These are phyloP conservation scores for Patiria miniata DNA, from an alignment of 35 echinoderm and acorn worm species.

Conservation along the genomic window DNA sequence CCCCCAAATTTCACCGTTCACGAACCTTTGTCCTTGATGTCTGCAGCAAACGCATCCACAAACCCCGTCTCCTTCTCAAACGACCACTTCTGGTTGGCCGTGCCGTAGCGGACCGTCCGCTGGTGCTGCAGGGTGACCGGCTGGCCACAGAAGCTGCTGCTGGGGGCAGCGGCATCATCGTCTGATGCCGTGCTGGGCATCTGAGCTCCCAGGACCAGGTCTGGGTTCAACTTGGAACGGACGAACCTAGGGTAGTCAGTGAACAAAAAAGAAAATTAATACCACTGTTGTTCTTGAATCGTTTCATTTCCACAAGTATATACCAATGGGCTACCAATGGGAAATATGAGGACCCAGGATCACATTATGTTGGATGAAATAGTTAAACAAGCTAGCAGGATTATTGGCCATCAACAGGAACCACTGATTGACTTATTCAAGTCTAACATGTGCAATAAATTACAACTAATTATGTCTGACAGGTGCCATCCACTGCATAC, in stretches of 20 bases:
- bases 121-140: constrained; percentile 60
- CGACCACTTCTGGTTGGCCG: constrained; percentile 95
- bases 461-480: too few species aligned
- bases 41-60: constrained; percentile 79
- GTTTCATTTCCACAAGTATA: too few species aligned
- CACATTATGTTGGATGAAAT: too few species aligned
- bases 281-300: too few species aligned
- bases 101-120: constrained; percentile 60
- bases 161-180: constrained; percentile 44
- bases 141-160: constrained; percentile 52
- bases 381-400: too few species aligned
- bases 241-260: constrained; percentile 50
- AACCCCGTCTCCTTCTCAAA: constrained; percentile 88
- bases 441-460: too few species aligned
- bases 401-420: too few species aligned
- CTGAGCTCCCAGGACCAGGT: constrained; percentile 72
- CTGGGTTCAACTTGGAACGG: constrained; percentile 73
- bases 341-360: too few species aligned
- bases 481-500: too few species aligned
- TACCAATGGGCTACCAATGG: too few species aligned
- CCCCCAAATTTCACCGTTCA: not conserved
- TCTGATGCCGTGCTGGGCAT: constrained; percentile 72
- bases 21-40: constrained; percentile 5
- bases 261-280: not conserved
- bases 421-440: too few species aligned